Percentiles rank a stretch among this genome's conserved stretches.
phyloP scores from a whole-genome alignment of 2,797 vertebrate genomes.

The Tadarida brasiliensis region DNA sequence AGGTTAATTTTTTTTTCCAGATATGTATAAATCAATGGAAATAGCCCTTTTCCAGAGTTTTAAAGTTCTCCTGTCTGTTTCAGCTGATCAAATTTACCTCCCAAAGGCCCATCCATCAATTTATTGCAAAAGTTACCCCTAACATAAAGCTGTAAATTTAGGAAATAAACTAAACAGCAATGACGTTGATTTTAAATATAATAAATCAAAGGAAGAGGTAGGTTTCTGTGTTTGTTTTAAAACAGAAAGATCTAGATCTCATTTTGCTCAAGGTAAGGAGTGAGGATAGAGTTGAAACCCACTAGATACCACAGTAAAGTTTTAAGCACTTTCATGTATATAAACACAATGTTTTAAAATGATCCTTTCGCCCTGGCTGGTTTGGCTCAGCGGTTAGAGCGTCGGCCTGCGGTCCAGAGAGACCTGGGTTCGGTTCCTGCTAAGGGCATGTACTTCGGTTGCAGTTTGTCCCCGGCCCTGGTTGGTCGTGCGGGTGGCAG shows the following conservation, averaged over 20 bases:
- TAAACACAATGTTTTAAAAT: neutral
- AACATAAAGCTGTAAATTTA: conserved; percentile 53
- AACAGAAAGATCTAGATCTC: conserved; percentile 10
- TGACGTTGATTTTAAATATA: conserved; percentile 54
- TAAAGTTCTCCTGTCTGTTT: conserved; percentile 49
- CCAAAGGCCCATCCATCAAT: neutral
- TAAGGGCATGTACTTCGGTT: no score
- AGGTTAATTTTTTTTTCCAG: conserved; percentile 37
- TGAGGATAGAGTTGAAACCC: neutral
- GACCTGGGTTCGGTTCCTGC: no score
- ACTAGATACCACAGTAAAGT: neutral
- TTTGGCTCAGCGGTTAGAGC: no score
- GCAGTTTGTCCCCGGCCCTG: no score
- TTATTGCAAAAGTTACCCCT: conserved; percentile 4
- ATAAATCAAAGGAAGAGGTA: conserved; percentile 36
- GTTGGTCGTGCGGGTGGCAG: no score
- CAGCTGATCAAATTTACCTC: conserved; percentile 41
- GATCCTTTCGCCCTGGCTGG: no score
- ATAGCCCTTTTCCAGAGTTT: conserved; percentile 19
- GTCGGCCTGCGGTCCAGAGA: no score
- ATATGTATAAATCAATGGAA: conserved; percentile 24
- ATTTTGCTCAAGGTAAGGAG: conserved; percentile 3
- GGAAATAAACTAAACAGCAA: conserved; percentile 51
- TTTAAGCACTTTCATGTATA: neutral
- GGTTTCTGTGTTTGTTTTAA: conserved; percentile 51